Percentiles rank a stretch among this genome's conserved stretches.
phyloP scores from a whole-genome alignment of 2,888 invertebrate species.

The Drosophila seclusa region DNA sequence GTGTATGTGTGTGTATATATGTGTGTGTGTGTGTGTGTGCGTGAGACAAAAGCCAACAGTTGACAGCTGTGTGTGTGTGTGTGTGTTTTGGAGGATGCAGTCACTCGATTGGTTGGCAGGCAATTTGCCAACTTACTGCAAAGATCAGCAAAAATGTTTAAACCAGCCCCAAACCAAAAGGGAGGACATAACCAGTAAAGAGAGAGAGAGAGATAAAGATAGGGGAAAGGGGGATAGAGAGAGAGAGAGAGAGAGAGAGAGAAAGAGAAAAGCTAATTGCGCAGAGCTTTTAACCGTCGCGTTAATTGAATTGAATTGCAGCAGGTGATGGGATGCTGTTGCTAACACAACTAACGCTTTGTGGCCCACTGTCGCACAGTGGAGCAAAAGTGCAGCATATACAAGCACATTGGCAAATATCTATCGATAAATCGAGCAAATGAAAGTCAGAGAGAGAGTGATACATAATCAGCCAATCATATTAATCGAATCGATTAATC shows the following conservation, averaged over 20 bases:
- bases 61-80: constrained; percentile 56
- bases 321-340: constrained; percentile 38
- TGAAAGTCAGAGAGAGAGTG: not conserved
- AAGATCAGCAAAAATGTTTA: constrained; percentile 75
- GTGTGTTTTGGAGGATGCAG: constrained; percentile 36
- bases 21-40: constrained; percentile 37
- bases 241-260: not conserved
- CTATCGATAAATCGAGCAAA: not conserved
- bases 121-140: constrained; percentile 81
- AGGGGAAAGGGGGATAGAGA: too few species aligned
- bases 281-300: constrained; percentile 66
- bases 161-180: constrained; percentile 10
- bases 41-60: constrained; percentile 68
- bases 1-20: constrained; percentile 14
- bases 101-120: constrained; percentile 67
- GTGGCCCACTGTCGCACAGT: constrained; percentile 41
- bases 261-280: constrained; percentile 56
- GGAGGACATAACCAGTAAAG: not conserved
- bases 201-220: too few species aligned
- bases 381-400: constrained; percentile 1
- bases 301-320: constrained; percentile 76
- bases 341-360: constrained; percentile 3
- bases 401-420: not conserved
- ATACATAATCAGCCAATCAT: not conserved
- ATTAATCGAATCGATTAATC: not conserved